Percentiles rank a stretch among this genome's conserved stretches.
Conservation (phyloP, 2,113 vertebrate species). For the Callaeas wilsoni region DNA sequence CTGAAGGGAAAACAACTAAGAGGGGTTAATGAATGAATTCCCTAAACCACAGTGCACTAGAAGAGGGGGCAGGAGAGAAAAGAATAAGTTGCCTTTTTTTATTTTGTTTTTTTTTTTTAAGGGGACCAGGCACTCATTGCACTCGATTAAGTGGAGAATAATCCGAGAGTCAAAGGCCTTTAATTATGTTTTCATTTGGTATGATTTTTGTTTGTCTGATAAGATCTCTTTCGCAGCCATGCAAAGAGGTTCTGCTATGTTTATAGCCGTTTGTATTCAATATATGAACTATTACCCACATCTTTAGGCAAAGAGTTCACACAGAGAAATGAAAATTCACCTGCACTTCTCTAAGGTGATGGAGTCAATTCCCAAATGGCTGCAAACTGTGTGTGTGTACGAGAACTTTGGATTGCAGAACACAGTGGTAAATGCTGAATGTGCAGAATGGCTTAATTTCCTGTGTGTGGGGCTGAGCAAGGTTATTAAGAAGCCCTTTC, state of each 20-base stretch:
- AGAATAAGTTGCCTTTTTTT: not conserved
- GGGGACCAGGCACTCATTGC: not conserved
- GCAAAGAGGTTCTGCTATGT: not conserved
- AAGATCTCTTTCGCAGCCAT: not conserved
- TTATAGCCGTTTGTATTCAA: not conserved
- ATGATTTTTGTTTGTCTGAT: not conserved
- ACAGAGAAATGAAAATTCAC: conserved; percentile 45
- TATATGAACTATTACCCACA: not conserved
- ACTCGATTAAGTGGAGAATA: not conserved
- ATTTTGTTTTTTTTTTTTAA: not conserved
- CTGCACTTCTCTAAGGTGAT: conserved; percentile 3
- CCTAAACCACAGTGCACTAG: not conserved
- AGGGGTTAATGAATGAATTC: not conserved
- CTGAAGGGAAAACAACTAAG: not conserved
- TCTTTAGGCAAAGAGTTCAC: not conserved
- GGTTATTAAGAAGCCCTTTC: conserved; percentile 68
- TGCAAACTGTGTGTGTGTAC: not conserved
- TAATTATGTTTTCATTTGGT: conserved; percentile 38
- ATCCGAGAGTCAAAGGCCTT: conserved; percentile 3
- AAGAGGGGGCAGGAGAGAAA: not conserved
- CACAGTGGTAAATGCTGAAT: conserved; percentile 58
- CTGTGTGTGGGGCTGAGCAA: conserved; percentile 53
- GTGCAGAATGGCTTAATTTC: conserved; percentile 71
- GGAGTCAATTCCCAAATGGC: conserved; percentile 44
- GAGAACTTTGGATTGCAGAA: conserved; percentile 50